Percentiles rank a stretch among this genome's conserved stretches.
Conservation (phyloP, 2,797 vertebrate genomes). For the Cynodonichthys magdalenae region DNA sequence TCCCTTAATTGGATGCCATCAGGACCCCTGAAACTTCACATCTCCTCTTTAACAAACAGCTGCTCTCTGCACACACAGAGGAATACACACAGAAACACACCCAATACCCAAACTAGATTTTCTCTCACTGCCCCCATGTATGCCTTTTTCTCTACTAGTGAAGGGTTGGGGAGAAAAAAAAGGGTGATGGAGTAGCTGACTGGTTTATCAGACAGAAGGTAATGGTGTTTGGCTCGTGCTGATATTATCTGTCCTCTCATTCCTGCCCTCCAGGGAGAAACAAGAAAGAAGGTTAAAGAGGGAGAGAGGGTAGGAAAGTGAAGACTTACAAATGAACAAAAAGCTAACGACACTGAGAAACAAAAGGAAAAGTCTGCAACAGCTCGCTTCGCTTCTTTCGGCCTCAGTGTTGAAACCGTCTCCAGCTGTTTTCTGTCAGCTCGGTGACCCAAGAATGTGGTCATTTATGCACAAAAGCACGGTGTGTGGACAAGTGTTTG, state of each 20-base stretch:
- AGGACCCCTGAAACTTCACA: constrained; percentile 87
- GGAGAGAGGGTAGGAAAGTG: constrained; percentile 32
- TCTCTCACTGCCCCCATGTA: constrained; percentile 56
- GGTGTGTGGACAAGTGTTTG: constrained; percentile 51
- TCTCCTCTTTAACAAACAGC: constrained; percentile 85
- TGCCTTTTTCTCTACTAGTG: constrained; percentile 28
- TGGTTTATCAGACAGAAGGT: constrained; percentile 75
- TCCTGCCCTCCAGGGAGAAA: constrained; percentile 64
- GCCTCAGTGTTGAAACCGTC: constrained; percentile 15
- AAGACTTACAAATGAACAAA: constrained; percentile 40
- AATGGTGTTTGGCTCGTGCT: constrained; percentile 71
- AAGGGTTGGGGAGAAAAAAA: constrained; percentile 50
- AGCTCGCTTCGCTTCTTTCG: constrained; percentile 21
- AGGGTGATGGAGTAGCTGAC: constrained; percentile 70
- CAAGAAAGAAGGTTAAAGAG: constrained; percentile 60
- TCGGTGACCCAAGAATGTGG: constrained; percentile 30
- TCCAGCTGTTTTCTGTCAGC: constrained; percentile 56
- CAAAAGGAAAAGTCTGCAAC: constrained; percentile 18
- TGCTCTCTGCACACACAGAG: constrained; percentile 68
- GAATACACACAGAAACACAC: constrained; percentile 53
- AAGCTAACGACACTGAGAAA: constrained; percentile 30
- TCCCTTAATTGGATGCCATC: constrained; percentile 95
- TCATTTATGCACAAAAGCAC: constrained; percentile 3
- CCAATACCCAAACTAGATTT: constrained; percentile 69
- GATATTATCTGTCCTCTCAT: constrained; percentile 75